phyloP scores from a whole-genome alignment of 2,888 invertebrate species.

The Glaucopsyche alexis region DNA sequence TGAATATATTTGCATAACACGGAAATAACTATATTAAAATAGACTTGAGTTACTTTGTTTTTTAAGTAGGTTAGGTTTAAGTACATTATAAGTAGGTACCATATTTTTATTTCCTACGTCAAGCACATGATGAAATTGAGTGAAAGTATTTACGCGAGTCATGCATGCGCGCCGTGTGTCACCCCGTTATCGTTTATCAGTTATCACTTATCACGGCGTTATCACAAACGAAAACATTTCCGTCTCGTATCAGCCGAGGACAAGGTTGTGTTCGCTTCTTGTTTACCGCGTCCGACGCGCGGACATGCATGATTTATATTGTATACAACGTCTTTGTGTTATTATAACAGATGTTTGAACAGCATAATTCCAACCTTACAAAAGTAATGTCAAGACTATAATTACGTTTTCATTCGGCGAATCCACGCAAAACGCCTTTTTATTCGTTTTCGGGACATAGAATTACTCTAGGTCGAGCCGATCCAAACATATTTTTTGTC shows the following conservation, averaged over 20 bases:
- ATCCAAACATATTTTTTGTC: too few species aligned
- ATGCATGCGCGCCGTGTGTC: background rate
- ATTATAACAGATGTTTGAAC: background rate
- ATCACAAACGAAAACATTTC: slow-evolving; percentile 26
- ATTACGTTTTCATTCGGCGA: too few species aligned
- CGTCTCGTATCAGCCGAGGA: slow-evolving; percentile 20
- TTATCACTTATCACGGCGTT: slow-evolving; percentile 16
- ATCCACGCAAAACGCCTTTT: too few species aligned
- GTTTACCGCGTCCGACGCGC: slow-evolving; percentile 2
- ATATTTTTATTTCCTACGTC: background rate
- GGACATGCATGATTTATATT: background rate
- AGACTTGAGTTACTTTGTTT: background rate
- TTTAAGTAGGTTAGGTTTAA: too few species aligned
- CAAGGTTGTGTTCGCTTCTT: slow-evolving; percentile 16
- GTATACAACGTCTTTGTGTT: background rate
- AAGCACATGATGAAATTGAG: background rate
- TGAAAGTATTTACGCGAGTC: background rate
- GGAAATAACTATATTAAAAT: background rate
- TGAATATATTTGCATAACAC: background rate
- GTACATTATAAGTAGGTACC: background rate
- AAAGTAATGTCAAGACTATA: too few species aligned
- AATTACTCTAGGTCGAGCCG: too few species aligned
- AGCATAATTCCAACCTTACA: too few species aligned
- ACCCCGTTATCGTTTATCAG: background rate
- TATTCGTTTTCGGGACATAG: too few species aligned